Conservation (phyloP, 2,797 vertebrate species). For the Babyrousa celebensis region DNA sequence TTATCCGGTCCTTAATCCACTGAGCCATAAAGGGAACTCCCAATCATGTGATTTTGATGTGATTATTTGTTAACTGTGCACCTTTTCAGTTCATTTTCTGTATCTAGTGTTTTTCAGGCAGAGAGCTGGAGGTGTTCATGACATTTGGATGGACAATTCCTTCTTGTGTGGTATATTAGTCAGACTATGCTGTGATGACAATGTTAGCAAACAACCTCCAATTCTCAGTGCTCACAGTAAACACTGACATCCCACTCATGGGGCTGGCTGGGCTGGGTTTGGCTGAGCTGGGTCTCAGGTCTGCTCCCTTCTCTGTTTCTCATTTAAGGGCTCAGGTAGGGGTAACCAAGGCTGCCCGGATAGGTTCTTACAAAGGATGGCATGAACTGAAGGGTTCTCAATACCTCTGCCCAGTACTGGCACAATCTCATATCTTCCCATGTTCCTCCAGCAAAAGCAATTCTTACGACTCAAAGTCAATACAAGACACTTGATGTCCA, state of each 20-base stretch:
- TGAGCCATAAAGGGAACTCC: no score
- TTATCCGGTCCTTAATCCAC: no score
- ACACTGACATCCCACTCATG: neutral
- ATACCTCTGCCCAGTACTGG: neutral
- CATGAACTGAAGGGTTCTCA: neutral
- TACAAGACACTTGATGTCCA: neutral
- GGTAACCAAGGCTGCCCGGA: neutral
- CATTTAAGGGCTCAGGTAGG: neutral
- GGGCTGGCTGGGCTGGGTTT: neutral
- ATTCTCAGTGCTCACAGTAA: neutral
- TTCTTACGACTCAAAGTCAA: constrained; percentile 24
- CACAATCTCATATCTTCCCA: neutral
- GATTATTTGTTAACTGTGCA: neutral
- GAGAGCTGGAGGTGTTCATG: neutral
- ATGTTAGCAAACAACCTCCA: neutral
- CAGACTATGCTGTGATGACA: neutral
- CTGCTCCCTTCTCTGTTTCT: neutral
- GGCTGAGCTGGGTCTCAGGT: neutral
- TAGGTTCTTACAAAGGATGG: neutral
- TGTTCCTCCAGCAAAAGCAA: constrained; percentile 8
- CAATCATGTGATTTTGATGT: neutral
- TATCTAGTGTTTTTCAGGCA: neutral
- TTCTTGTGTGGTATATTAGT: neutral
- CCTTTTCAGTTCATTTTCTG: neutral
- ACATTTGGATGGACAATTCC: neutral